phyloP scores from a whole-genome alignment of 2,113 vertebrate species.

The Otolemur garnettii region DNA sequence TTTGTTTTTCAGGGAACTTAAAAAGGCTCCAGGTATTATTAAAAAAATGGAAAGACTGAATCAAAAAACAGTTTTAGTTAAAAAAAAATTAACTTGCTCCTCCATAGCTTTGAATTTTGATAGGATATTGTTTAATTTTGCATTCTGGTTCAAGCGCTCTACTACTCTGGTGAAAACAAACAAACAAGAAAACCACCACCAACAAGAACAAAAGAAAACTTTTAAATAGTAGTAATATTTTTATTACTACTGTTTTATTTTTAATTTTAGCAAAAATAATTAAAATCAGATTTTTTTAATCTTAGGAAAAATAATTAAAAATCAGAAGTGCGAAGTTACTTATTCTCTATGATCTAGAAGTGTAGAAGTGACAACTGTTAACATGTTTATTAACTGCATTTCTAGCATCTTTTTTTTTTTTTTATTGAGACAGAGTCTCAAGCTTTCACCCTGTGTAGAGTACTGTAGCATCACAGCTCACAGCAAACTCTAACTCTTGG shows the following conservation, averaged over 20 bases:
- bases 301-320: constrained; percentile 1
- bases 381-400: not conserved
- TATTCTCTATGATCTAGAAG: not conserved
- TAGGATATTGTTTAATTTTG: not conserved
- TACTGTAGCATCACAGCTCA: too few species aligned
- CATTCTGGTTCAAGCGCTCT: not conserved
- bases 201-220: not conserved
- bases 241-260: not conserved
- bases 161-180: not conserved
- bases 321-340: not conserved
- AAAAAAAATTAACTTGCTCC: not conserved
- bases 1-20: constrained; percentile 46
- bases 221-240: not conserved
- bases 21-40: constrained; percentile 58
- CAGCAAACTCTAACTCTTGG: too few species aligned
- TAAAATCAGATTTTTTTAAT: constrained; percentile 11
- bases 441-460: too few species aligned
- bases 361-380: not conserved
- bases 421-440: too few species aligned
- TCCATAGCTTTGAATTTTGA: constrained; percentile 17
- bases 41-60: constrained; percentile 42
- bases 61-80: constrained; percentile 33
- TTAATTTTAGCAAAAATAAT: constrained; percentile 25
- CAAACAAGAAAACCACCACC: too few species aligned
- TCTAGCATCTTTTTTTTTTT: not conserved